Conservation (phyloP, 2,113 vertebrate species). For the Sinocyclocheilus anshuiensis region DNA sequence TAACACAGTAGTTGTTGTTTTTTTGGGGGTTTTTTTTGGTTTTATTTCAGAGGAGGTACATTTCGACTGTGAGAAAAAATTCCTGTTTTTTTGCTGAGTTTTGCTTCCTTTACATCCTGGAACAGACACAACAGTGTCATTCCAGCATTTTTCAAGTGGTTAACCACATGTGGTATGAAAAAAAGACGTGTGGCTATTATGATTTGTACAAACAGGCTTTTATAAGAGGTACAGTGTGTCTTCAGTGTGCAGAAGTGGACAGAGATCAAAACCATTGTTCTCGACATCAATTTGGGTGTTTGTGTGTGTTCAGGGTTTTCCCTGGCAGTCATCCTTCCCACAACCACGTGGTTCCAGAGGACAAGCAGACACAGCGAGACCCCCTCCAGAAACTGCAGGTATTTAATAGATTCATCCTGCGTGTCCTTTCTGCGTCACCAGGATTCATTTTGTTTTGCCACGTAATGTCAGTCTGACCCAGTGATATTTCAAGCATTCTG, state of each 20-base stretch:
- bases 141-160: constrained; percentile 12
- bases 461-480: neutral
- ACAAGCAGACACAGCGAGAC: constrained; percentile 77
- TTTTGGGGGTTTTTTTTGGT: neutral
- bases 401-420: constrained; percentile 26
- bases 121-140: neutral
- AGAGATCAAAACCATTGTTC: neutral
- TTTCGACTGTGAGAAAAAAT: neutral
- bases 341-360: constrained; percentile 79
- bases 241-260: neutral
- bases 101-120: constrained; percentile 19
- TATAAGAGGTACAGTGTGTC: neutral
- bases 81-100: neutral
- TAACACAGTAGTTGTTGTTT: neutral
- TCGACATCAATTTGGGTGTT: neutral
- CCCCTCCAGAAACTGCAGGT: constrained; percentile 85
- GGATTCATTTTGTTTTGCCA: neutral
- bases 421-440: neutral
- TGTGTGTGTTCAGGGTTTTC: constrained; percentile 75
- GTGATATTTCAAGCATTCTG: neutral
- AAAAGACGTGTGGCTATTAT: neutral
- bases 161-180: neutral
- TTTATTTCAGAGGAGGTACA: neutral
- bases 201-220: constrained; percentile 10
- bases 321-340: constrained; percentile 85